These are phyloP conservation scores for Ganaspis sp. DNA, from an alignment of 1,140 invertebrate species.

Conservation along the genomic window DNA sequence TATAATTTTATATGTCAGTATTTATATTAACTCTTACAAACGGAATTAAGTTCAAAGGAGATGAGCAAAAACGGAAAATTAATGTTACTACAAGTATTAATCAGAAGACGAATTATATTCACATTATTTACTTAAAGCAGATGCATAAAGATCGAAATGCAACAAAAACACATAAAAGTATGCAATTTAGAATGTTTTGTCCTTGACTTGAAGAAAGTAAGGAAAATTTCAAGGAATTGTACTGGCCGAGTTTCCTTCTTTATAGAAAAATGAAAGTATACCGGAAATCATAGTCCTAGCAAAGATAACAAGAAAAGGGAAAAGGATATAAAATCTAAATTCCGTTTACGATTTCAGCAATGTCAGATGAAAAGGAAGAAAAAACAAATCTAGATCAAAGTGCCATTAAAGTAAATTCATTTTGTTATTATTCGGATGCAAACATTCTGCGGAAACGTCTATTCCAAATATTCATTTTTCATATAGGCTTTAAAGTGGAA, in stretches of 20 bases:
- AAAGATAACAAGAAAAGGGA: constrained; percentile 3
- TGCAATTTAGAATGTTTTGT: not conserved
- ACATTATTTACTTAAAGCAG: too few species aligned
- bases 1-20: too few species aligned
- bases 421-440: too few species aligned
- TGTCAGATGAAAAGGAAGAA: not conserved
- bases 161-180: not conserved
- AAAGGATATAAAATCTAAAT: not conserved
- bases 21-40: too few species aligned
- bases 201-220: constrained; percentile 14
- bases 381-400: not conserved
- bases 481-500: too few species aligned
- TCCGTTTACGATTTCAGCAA: not conserved
- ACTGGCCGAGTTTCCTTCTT: not conserved
- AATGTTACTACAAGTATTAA: too few species aligned
- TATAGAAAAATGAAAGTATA: constrained; percentile 26
- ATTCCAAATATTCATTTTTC: too few species aligned
- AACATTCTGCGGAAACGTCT: too few species aligned
- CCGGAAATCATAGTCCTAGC: not conserved
- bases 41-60: too few species aligned
- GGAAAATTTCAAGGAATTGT: not conserved
- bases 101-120: too few species aligned
- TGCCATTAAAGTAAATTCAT: not conserved
- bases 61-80: too few species aligned
- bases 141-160: not conserved